Conservation (phyloP, 1,140 invertebrate species). For the Paracyclopina nana region DNA sequence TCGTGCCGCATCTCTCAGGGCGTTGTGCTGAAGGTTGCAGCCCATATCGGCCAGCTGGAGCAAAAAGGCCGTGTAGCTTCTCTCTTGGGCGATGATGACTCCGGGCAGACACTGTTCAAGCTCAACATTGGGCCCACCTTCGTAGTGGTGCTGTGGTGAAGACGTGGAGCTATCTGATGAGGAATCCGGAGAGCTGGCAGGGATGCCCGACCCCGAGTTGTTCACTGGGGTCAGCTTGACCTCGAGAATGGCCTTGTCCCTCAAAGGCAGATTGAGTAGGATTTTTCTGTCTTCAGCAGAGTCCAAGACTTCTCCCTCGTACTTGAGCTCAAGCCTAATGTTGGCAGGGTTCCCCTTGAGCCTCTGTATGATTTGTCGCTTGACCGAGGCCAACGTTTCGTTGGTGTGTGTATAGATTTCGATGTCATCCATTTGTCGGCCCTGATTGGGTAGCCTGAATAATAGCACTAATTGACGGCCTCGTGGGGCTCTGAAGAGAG, state of each 20-base stretch:
- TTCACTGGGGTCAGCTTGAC: conserved; percentile 2
- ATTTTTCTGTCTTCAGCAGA: conserved; percentile 67
- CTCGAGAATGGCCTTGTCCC: conserved; percentile 67
- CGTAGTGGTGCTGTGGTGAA: conserved; percentile 53
- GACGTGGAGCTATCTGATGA: conserved; percentile 69
- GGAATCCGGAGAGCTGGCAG: conserved; percentile 65
- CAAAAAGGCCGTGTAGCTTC: background rate
- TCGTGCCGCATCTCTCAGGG: conserved; percentile 62
- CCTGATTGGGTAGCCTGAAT: conserved; percentile 71
- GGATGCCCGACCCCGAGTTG: conserved; percentile 47
- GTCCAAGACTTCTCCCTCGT: conserved; percentile 72
- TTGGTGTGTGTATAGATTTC: conserved; percentile 83
- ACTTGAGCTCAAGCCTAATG: conserved; percentile 64
- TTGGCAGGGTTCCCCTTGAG: conserved; percentile 39
- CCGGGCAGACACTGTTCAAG: conserved; percentile 74
- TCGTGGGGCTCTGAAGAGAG: conserved; percentile 55
- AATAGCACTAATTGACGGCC: conserved; percentile 71
- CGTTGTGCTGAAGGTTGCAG: conserved; percentile 50
- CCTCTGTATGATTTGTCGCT: conserved; percentile 47
- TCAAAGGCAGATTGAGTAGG: conserved; percentile 59
- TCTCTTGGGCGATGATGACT: conserved; percentile 41
- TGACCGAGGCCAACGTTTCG: conserved; percentile 63
- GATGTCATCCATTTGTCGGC: conserved; percentile 70
- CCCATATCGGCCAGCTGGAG: conserved; percentile 54
- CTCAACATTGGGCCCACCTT: conserved; percentile 50